These are phyloP conservation scores for Rhagophthalmus giganteus DNA, from an alignment of 2,888 invertebrate species.

Conservation along the genomic window DNA sequence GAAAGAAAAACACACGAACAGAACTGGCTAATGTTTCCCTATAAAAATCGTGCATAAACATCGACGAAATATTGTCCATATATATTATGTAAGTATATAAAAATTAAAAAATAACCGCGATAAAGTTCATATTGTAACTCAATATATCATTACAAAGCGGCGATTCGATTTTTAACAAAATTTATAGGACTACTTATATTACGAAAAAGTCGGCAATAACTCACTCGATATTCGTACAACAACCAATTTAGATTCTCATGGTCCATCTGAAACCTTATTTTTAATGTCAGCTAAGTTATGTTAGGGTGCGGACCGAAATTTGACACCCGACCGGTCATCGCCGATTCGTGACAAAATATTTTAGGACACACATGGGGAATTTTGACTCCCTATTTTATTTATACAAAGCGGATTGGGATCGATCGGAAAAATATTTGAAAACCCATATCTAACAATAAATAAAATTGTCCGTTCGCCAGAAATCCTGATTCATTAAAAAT, in stretches of 20 bases:
- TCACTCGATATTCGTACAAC: slow-evolving; percentile 1
- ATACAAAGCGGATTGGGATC: slow-evolving; percentile 11
- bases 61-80: too few species aligned
- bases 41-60: too few species aligned
- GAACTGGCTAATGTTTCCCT: too few species aligned
- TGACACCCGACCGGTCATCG: slow-evolving; percentile 20
- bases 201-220: background rate
- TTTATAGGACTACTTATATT: background rate
- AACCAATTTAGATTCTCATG: slow-evolving; percentile 14
- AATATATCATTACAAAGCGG: background rate
- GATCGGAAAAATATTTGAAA: too few species aligned
- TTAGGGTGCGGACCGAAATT: slow-evolving; percentile 24
- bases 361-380: slow-evolving; percentile 19
- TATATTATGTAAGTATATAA: background rate
- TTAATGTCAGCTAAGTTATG: slow-evolving; percentile 13
- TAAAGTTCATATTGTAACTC: background rate
- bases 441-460: too few species aligned
- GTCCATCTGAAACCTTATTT: slow-evolving; percentile 13
- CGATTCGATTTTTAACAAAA: background rate
- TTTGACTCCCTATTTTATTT: slow-evolving; percentile 8
- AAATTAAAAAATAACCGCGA: background rate
- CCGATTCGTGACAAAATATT: slow-evolving; percentile 29
- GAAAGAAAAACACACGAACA: too few species aligned
- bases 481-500: too few species aligned
- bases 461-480: too few species aligned